These are phyloP conservation scores for Pteronura brasiliensis DNA, from an alignment of 2,113 vertebrate species.

Conservation along the genomic window DNA sequence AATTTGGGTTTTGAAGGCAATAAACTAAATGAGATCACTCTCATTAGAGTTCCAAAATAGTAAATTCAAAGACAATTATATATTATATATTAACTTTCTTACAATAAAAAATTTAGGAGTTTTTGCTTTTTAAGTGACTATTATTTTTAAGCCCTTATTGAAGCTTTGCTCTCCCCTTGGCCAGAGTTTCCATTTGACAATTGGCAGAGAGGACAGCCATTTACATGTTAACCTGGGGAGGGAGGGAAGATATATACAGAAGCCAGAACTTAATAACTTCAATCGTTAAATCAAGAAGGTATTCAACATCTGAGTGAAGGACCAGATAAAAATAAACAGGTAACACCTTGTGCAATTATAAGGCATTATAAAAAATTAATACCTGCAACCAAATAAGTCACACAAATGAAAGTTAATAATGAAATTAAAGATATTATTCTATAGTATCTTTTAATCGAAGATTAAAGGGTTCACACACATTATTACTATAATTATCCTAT, in stretches of 20 bases:
- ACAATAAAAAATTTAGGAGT: background rate
- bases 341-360: background rate
- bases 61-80: background rate
- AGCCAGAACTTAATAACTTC: background rate
- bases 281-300: background rate
- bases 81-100: background rate
- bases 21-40: background rate
- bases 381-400: background rate
- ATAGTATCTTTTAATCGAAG: constrained; percentile 20
- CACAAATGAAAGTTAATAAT: background rate
- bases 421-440: background rate
- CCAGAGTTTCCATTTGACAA: background rate
- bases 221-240: background rate
- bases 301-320: background rate
- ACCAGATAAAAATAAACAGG: background rate
- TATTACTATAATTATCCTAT: constrained; percentile 19
- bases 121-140: background rate
- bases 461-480: background rate
- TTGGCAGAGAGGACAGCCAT: background rate
- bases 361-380: constrained; percentile 32
- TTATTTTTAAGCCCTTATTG: background rate
- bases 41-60: background rate
- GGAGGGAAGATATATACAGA: background rate
- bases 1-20: background rate
- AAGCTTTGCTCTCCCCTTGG: background rate